phyloP scores from a whole-genome alignment of 2,113 vertebrate genomes.

The Cebus imitator region DNA sequence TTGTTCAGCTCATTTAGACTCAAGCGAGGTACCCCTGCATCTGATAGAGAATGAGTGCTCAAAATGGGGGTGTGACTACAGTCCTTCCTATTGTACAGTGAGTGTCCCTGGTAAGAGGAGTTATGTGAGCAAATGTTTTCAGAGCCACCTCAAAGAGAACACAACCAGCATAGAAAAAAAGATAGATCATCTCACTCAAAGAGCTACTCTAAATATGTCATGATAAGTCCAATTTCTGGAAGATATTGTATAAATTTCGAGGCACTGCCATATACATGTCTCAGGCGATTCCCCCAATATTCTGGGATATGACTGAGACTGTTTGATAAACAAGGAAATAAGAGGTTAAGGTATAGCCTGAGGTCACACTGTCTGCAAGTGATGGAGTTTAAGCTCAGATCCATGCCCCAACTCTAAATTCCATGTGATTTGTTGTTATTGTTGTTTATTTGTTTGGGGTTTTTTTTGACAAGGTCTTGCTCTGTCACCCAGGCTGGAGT shows the following conservation, averaged over 20 bases:
- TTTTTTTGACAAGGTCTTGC: no score
- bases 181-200: neutral
- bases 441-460: no score
- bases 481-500: no score
- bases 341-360: neutral
- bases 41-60: neutral
- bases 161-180: neutral
- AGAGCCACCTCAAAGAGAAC: neutral
- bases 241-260: neutral
- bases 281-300: neutral
- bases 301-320: neutral
- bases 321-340: neutral
- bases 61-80: neutral
- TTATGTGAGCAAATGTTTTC: neutral
- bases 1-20: neutral
- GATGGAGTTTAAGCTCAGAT: neutral
- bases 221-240: neutral
- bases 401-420: neutral
- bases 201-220: neutral
- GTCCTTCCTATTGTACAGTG: neutral
- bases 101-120: neutral
- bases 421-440: no score
- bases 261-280: neutral
- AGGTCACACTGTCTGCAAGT: neutral
- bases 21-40: accelerated